A percentile compares a stretch with the other conserved stretches of the same genome.
Conservation (phyloP, 2,113 vertebrate genomes). For the Thamnophis sirtalis region DNA sequence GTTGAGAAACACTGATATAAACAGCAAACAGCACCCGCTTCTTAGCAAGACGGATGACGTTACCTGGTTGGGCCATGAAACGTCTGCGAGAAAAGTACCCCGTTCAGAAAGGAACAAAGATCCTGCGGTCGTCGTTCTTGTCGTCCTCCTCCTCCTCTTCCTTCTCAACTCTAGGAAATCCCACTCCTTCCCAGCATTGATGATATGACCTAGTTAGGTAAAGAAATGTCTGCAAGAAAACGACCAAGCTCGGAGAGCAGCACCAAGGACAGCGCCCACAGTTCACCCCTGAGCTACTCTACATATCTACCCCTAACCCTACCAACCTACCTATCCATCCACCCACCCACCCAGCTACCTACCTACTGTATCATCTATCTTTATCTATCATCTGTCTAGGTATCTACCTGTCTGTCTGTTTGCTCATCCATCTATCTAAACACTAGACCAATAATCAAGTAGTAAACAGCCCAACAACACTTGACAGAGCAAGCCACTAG, state of each 20-base stretch:
- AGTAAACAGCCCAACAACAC: neutral
- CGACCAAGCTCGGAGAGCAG: neutral
- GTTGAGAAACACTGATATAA: no score
- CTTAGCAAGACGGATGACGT: neutral
- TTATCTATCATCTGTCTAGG: no score
- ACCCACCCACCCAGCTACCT: no score
- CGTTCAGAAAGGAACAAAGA: neutral
- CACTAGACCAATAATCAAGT: neutral
- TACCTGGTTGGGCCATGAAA: neutral
- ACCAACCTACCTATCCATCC: no score
- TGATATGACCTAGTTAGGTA: neutral
- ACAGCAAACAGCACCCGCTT: no score
- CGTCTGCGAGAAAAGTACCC: neutral
- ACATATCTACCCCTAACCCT: no score
- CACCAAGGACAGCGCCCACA: neutral
- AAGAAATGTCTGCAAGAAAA: neutral
- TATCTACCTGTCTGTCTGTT: no score
- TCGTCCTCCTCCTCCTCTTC: no score
- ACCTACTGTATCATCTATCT: no score
- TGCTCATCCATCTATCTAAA: neutral
- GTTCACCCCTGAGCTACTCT: neutral
- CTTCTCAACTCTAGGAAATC: neutral
- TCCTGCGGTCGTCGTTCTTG: neutral
- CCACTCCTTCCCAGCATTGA: neutral
- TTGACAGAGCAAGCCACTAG: neutral